phyloP scores from a whole-genome alignment of 2,888 invertebrate species.

The Loripinus fragilis region DNA sequence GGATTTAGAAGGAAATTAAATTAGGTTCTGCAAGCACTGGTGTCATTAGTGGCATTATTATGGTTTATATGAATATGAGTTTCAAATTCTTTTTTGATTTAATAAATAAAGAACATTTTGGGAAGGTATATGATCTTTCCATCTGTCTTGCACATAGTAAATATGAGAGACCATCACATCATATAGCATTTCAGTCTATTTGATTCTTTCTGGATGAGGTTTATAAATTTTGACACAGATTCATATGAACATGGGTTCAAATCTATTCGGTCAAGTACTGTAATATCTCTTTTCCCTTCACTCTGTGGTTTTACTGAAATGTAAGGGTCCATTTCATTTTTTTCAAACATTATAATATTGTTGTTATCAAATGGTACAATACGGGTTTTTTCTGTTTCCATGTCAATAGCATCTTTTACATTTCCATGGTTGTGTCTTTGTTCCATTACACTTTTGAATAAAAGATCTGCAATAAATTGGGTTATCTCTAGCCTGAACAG shows the following conservation, averaged over 20 bases:
- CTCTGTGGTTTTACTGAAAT: not conserved
- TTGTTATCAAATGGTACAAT: not conserved
- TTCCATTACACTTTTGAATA: too few species aligned
- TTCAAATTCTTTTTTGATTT: not conserved
- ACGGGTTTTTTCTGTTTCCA: not conserved
- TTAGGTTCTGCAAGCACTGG: not conserved
- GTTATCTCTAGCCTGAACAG: too few species aligned
- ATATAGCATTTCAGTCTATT: too few species aligned
- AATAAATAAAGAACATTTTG: not conserved
- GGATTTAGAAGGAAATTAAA: slow-evolving; percentile 15
- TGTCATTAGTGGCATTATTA: too few species aligned
- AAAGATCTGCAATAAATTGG: too few species aligned
- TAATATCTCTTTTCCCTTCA: too few species aligned
- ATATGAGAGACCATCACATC: slow-evolving; percentile 15
- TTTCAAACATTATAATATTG: not conserved
- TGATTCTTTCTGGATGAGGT: too few species aligned
- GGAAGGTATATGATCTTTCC: not conserved
- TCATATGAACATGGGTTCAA: too few species aligned
- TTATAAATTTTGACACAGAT: too few species aligned
- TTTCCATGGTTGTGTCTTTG: too few species aligned
- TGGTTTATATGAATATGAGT: not conserved
- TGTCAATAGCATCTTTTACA: too few species aligned
- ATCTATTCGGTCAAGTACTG: too few species aligned
- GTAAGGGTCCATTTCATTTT: not conserved
- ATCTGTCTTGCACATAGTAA: not conserved